These are phyloP conservation scores for Drosophila bunnanda DNA, from an alignment of 2,888 invertebrate genomes.

Conservation along the genomic window DNA sequence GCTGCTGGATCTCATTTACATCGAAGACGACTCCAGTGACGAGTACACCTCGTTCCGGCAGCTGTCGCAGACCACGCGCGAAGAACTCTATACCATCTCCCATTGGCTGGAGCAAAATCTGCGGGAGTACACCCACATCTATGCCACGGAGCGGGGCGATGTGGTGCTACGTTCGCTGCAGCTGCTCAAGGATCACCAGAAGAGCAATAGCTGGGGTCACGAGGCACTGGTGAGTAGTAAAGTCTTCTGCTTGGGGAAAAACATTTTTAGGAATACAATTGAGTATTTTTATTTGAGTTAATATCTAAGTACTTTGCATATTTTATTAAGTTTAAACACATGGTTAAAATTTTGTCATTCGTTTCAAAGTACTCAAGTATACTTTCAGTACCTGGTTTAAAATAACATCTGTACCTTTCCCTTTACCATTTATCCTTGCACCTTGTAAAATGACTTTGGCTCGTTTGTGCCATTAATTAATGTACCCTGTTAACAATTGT, in stretches of 20 bases:
- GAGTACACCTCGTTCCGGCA: constrained; percentile 88
- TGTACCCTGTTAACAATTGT: neutral
- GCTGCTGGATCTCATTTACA: constrained; percentile 93
- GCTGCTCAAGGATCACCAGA: constrained; percentile 91
- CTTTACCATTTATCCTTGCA: neutral
- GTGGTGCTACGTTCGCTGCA: constrained; percentile 91
- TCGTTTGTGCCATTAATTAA: neutral
- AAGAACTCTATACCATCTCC: constrained; percentile 91
- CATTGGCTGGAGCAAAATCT: constrained; percentile 93
- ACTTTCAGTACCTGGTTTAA: neutral
- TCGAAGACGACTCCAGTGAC: constrained; percentile 91
- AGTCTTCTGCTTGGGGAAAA: neutral
- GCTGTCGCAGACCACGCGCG: constrained; percentile 89
- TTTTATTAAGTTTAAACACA: neutral
- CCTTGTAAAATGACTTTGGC: neutral
- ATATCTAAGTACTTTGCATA: neutral
- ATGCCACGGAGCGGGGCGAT: constrained; percentile 90
- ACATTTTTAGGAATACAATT: no score
- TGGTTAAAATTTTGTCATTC: no score
- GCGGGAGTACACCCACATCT: constrained; percentile 90
- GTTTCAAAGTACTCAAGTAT: no score
- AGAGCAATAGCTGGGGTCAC: constrained; percentile 91
- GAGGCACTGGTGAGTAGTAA: constrained; percentile 87
- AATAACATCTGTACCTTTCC: neutral
- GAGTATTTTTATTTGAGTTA: neutral